phyloP scores from a whole-genome alignment of 2,888 invertebrate genomes.

The Dermolepida albohirtum region DNA sequence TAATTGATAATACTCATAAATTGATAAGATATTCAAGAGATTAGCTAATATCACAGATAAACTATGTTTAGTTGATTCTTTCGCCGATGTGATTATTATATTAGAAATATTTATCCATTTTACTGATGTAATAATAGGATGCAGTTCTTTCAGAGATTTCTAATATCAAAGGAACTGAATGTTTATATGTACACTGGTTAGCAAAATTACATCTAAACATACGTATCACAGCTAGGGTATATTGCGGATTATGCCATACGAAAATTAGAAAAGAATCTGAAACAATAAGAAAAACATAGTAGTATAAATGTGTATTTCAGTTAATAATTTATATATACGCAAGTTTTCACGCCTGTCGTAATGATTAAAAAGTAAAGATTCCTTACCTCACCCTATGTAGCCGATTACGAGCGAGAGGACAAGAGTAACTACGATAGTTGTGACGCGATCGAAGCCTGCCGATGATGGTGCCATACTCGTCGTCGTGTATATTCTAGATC shows the following conservation, averaged over 20 bases:
- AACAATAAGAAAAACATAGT: constrained; percentile 25
- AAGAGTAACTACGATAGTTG: constrained; percentile 74
- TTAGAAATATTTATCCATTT: too few species aligned
- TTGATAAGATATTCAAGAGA: too few species aligned
- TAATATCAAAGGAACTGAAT: neutral
- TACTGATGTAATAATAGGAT: too few species aligned
- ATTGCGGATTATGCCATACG: neutral
- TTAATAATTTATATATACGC: too few species aligned
- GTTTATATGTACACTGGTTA: neutral
- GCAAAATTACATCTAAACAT: constrained; percentile 7
- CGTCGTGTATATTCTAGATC: neutral
- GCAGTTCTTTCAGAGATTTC: too few species aligned
- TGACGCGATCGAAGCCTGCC: constrained; percentile 69
- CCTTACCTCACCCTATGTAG: constrained; percentile 81
- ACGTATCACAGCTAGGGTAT: constrained; percentile 10
- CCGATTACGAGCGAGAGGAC: constrained; percentile 76
- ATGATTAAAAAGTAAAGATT: neutral
- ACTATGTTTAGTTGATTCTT: too few species aligned
- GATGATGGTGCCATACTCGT: constrained; percentile 27
- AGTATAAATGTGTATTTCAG: too few species aligned
- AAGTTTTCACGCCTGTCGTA: too few species aligned
- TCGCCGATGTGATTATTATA: too few species aligned
- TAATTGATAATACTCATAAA: too few species aligned
- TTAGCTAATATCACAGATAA: too few species aligned
- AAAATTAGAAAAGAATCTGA: constrained; percentile 17